Base-by-base conservation (phyloP, 2,888 invertebrate genomes). In the Galerucella calmariensis region DNA sequence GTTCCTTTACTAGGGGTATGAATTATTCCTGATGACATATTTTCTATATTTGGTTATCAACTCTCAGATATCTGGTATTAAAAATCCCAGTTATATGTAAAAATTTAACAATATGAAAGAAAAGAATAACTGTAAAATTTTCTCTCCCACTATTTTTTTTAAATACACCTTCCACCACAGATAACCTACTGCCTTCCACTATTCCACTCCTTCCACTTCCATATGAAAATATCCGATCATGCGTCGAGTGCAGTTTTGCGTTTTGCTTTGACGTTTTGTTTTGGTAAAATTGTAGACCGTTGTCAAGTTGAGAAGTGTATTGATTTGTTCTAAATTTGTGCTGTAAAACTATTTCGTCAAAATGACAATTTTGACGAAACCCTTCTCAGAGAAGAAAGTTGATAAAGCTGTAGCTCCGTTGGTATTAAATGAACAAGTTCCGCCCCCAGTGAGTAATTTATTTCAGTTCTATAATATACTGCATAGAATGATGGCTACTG, bases 361-460 rank as follows among this genome's bases (percentile, higher is more conserved):
- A 79, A 96, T 96, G 95, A 95, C 95, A 77, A 92, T 95, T 86
- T 89, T 95, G 82, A 93, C 93, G 9, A 95, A 94, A 86, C 91
- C 93, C 44, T 90, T 92, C 77, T 89, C 91, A 70, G 92, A 93
- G 78, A 94, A 94, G 88, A 94, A 94, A 88, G 88, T 88, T 61
- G 92, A 92, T 80, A 92, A 91, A 88, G 88, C 90, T 81, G 90
- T 90, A 82, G 88, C 91, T 81, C 93, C 94, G 67, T 86, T 94
- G 82, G 92, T 93, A 59, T 89, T 90, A 71, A 88, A 89, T 81
- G 89, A 89, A 75, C 86, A 87, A 77, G 83, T 86, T 72, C 86
- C 85, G 78, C 77, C 75, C 71, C 87, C 83, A 82, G 88, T 87
- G 82, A 85, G 86, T 80, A 74, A 48, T 69, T 66, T 69, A 41